A percentile compares a stretch with the other conserved stretches of the same genome.
Evolutionary conservation across 2,797 vertebrate species (phyloP).

Genomic region (Gastrophryne carolinensis): DNA sequence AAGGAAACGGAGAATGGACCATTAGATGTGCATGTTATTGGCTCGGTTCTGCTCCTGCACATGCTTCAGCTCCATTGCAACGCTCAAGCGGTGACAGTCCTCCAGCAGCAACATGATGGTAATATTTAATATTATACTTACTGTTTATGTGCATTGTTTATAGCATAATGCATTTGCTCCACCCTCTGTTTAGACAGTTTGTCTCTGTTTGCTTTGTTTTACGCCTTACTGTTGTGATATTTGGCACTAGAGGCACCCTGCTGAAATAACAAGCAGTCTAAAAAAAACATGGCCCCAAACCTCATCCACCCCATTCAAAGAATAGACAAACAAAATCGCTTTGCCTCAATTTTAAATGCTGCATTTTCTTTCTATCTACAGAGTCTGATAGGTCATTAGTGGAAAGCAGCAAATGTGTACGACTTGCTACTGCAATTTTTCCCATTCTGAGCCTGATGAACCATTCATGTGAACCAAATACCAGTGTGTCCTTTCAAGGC

Average conservation of each 20-base stretch:
- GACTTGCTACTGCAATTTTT: conserved; percentile 87
- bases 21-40: conserved; percentile 69
- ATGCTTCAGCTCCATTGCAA: conserved; percentile 90
- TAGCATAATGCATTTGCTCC: too few relatives aligned
- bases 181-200: too few relatives aligned
- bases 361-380: not conserved
- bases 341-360: too few relatives aligned
- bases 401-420: conserved; percentile 71
- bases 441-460: conserved; percentile 90
- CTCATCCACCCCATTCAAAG: too few relatives aligned
- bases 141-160: too few relatives aligned
- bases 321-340: too few relatives aligned
- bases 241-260: too few relatives aligned
- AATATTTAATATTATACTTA: too few relatives aligned
- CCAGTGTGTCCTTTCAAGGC: conserved; percentile 77
- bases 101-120: conserved; percentile 76
- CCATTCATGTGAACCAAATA: conserved; percentile 92
- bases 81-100: conserved; percentile 79
- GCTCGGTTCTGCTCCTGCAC: conserved; percentile 83
- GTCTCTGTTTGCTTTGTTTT: too few relatives aligned
- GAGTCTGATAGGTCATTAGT: conserved; percentile 54
- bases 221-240: too few relatives aligned
- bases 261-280: too few relatives aligned
- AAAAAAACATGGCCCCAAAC: too few relatives aligned
- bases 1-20: not conserved